Evolutionary conservation across 2,888 invertebrate species (phyloP).

Genomic region (Cheilosia pagana): DNA sequence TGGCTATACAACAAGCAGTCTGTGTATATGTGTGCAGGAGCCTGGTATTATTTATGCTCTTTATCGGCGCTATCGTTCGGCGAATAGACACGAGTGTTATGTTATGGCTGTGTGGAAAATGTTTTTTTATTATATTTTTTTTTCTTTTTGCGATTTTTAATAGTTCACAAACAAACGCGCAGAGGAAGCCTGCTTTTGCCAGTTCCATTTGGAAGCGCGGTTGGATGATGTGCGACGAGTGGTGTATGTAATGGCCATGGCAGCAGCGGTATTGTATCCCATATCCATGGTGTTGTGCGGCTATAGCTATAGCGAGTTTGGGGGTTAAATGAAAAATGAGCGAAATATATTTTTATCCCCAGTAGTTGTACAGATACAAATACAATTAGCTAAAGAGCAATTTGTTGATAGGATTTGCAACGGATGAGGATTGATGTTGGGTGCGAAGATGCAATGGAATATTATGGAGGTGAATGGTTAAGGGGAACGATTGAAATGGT

Average conservation of each 20-base stretch:
- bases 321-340: conserved; percentile 40
- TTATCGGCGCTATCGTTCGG: conserved; percentile 60
- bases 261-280: conserved; percentile 10
- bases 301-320: conserved; percentile 1
- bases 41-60: conserved; percentile 68
- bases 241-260: not conserved
- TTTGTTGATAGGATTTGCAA: conserved; percentile 37
- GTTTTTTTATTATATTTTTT: conserved; percentile 11
- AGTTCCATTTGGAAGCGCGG: conserved; percentile 21
- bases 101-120: conserved; percentile 13
- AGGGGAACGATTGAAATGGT: no score
- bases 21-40: conserved; percentile 14
- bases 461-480: no score
- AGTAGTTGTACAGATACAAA: not conserved
- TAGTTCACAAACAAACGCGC: conserved; percentile 48
- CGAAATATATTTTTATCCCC: conserved; percentile 20
- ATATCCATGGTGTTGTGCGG: conserved; percentile 17
- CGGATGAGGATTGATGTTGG: conserved; percentile 12
- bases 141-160: conserved; percentile 22
- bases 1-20: conserved; percentile 20
- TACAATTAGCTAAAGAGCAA: conserved; percentile 59
- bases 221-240: conserved; percentile 31
- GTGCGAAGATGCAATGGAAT: no score
- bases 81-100: conserved; percentile 36
- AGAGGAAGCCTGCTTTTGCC: conserved; percentile 29